Percentiles rank a stretch among this genome's conserved stretches.
Conservation (phyloP, 1,140 invertebrate species). For the Aricia agestis region DNA sequence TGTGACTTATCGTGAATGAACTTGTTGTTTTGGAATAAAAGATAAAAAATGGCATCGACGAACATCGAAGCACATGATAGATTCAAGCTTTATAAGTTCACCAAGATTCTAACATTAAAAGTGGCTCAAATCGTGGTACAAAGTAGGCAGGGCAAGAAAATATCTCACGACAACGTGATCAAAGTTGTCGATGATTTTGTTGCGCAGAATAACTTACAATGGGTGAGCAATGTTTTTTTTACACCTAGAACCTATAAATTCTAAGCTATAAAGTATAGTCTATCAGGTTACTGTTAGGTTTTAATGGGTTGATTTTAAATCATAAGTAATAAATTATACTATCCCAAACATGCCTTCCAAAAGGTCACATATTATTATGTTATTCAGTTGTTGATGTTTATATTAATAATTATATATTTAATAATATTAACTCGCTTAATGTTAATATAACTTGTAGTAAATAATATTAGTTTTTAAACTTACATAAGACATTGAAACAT, state of each 20-base stretch:
- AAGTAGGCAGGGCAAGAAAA: constrained; percentile 65
- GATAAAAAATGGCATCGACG: constrained; percentile 43
- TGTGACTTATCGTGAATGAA: not conserved
- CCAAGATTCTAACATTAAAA: constrained; percentile 61
- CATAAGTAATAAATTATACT: no score
- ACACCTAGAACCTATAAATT: not conserved
- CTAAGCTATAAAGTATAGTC: no score
- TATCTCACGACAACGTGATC: constrained; percentile 44
- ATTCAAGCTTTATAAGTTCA: constrained; percentile 59
- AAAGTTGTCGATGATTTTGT: constrained; percentile 44
- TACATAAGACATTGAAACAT: no score
- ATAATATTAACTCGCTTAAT: no score
- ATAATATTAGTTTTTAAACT: no score
- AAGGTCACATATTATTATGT: no score
- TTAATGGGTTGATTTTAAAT: no score
- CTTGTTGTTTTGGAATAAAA: not conserved
- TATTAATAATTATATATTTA: no score
- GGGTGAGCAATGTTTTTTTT: constrained; percentile 40
- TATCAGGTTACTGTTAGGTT: no score
- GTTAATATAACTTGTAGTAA: no score
- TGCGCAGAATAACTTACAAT: constrained; percentile 49
- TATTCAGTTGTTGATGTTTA: no score
- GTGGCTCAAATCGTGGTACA: constrained; percentile 66
- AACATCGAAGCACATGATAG: constrained; percentile 50
- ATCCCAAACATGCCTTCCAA: no score